These are phyloP conservation scores for Umimayanthus chanpuru DNA, from an alignment of 92 coral and sea anemone species.

Conservation along the genomic window DNA sequence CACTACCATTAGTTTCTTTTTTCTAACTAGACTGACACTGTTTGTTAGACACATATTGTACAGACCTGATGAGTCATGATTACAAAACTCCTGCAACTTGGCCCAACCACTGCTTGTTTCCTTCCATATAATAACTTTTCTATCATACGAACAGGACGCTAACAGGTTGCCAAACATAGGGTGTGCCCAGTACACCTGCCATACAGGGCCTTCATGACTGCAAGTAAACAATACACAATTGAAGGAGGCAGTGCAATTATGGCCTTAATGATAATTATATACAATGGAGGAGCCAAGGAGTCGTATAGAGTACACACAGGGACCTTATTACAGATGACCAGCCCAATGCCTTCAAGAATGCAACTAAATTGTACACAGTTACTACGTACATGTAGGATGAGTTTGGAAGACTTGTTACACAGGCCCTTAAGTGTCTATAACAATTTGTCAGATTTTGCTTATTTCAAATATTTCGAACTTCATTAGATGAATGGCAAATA, in stretches of 20 bases:
- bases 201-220: constrained; percentile 94
- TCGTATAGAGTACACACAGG: no score
- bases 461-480: no score
- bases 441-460: no score
- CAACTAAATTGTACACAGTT: no score
- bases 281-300: no score
- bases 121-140: constrained; percentile 98
- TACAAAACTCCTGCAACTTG: constrained; percentile 91
- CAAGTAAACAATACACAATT: neutral
- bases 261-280: neutral
- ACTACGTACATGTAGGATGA: no score
- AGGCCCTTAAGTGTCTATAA: no score
- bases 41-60: neutral
- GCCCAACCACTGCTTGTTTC: constrained; percentile 96
- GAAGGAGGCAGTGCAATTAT: neutral
- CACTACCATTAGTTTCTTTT: no score
- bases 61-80: constrained; percentile 96
- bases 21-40: neutral
- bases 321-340: no score
- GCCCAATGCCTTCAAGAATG: no score
- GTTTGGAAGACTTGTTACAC: no score
- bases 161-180: constrained; percentile 97
- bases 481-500: no score
- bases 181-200: constrained; percentile 99
- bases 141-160: constrained; percentile 98